These are phyloP conservation scores for Poecilia velifera DNA, from an alignment of 2,797 vertebrate species.

Conservation along the genomic window DNA sequence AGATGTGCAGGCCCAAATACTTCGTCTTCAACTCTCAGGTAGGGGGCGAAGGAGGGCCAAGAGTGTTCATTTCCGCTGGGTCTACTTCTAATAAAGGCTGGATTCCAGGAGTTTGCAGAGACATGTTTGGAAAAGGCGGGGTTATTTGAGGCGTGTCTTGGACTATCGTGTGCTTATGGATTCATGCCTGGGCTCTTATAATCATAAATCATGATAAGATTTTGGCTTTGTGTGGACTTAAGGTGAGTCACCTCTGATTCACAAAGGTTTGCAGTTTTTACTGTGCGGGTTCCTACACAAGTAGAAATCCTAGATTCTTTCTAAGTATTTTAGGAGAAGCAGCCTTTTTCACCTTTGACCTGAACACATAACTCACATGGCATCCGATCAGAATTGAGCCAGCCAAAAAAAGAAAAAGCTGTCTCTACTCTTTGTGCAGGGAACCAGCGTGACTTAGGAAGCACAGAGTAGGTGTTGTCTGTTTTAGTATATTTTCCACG, in stretches of 20 bases:
- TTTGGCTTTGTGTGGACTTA: background rate
- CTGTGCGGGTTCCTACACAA: background rate
- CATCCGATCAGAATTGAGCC: background rate
- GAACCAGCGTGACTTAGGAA: background rate
- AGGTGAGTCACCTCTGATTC: background rate
- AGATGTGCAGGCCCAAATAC: slow-evolving; percentile 92
- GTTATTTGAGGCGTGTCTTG: slow-evolving; percentile 22
- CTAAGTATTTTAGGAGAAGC: background rate
- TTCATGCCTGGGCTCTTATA: slow-evolving; percentile 6
- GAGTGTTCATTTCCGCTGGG: background rate
- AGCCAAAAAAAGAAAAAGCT: background rate
- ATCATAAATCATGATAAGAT: slow-evolving; percentile 20
- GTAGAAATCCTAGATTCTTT: background rate
- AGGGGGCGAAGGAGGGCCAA: slow-evolving; percentile 17
- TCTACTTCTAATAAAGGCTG: background rate
- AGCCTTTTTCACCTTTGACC: background rate
- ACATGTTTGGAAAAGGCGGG: slow-evolving; percentile 42
- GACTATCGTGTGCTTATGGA: slow-evolving; percentile 5
- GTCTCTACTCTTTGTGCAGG: background rate
- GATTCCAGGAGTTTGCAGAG: slow-evolving; percentile 19
- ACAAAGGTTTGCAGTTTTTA: background rate
- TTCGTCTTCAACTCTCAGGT: slow-evolving; percentile 98
- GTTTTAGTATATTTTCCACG: background rate
- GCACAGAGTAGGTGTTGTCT: background rate
- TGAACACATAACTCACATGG: background rate